Conservation (phyloP, 2,113 vertebrate species). For the Brachirus orientalis region DNA sequence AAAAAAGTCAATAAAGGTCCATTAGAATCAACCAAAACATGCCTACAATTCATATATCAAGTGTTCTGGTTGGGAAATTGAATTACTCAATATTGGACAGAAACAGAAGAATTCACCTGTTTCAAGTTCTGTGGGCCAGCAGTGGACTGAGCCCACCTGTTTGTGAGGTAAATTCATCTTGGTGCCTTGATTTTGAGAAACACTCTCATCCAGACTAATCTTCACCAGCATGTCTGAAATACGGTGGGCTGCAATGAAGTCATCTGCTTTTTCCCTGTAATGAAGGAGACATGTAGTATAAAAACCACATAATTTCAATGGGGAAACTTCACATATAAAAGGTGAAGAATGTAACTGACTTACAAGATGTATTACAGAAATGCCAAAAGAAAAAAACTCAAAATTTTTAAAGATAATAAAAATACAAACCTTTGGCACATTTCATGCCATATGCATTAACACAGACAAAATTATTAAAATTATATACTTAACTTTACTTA, state of each 20-base stretch:
- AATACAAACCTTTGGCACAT: no score
- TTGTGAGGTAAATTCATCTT: constrained; percentile 9
- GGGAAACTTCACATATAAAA: no score
- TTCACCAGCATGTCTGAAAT: constrained; percentile 77
- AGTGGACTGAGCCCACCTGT: constrained; percentile 13
- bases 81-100: background rate
- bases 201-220: constrained; percentile 74
- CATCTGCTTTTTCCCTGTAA: constrained; percentile 79
- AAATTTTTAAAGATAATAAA: no score
- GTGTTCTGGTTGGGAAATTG: background rate
- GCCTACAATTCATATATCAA: background rate
- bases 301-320: background rate
- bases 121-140: constrained; percentile 51
- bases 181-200: constrained; percentile 34
- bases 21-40: background rate
- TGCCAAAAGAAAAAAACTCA: no score
- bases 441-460: no score
- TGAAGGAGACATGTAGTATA: background rate
- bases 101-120: constrained; percentile 50
- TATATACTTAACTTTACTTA: no score
- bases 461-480: no score
- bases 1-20: constrained; percentile 22
- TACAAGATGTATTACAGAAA: no score
- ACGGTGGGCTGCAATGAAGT: constrained; percentile 75
- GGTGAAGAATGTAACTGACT: no score